A percentile compares a stretch with the other conserved stretches of the same genome.
These are phyloP conservation scores for Onychorhynchus coronatus DNA, from an alignment of 2,113 vertebrate species.

Conservation along the genomic window DNA sequence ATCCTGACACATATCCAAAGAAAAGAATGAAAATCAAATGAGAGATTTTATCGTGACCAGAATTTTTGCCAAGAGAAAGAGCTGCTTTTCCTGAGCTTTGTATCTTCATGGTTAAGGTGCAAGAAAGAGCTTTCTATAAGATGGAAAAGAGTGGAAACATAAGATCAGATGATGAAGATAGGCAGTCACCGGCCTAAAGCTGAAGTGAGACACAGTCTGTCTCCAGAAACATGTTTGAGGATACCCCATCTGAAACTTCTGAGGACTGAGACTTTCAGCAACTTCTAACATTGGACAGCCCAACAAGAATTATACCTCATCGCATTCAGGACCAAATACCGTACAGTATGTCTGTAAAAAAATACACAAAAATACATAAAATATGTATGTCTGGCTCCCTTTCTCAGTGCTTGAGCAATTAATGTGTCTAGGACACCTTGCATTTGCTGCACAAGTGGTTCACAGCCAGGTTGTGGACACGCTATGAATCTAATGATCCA, in stretches of 20 bases:
- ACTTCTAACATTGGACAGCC: neutral
- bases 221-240: neutral
- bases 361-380: no score
- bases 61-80: neutral
- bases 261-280: neutral
- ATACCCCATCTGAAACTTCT: neutral
- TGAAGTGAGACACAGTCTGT: neutral
- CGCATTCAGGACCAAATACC: neutral
- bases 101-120: neutral
- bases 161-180: neutral
- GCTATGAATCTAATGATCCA: neutral
- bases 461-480: neutral
- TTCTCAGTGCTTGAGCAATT: neutral
- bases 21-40: neutral
- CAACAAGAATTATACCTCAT: neutral
- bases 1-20: neutral
- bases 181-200: neutral
- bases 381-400: neutral
- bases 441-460: neutral
- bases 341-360: fast-evolving
- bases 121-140: neutral
- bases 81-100: neutral
- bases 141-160: neutral
- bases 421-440: neutral
- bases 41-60: neutral